Evolutionary conservation across 2,797 vertebrate species (phyloP), one percentile per base, ranked within the genome.

Genomic region (Poeciliopsis paucimaculata): DNA sequence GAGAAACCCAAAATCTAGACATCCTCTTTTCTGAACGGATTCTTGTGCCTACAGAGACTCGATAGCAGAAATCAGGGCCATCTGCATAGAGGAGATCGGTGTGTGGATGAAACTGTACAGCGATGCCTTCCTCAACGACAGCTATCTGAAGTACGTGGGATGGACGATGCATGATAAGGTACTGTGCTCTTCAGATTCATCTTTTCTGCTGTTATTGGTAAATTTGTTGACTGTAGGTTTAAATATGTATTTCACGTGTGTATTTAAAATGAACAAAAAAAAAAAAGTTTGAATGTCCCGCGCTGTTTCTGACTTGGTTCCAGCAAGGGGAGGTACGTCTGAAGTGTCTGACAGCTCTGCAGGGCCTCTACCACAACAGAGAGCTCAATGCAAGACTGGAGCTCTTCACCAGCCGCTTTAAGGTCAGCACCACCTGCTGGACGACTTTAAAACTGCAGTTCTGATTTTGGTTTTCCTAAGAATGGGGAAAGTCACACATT

Each of bases 31-130:
- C 68, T 46, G 39, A 73, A 73, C 34, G 7, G 20, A 16, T n/a
- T 39, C 13, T 39, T 20, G 7, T 62, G 1, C 4, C 3, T 82
- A 86, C 92, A 99, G 98, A 77, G 98, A 99, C 94, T 97, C 98
- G 66, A 99, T 99, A 95, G 97, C 98, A 92, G 98, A 99, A 95
- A 99, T 99, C 86, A 95, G 98, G 94, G 98, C 98, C 66, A 98
- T 99, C 91, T 98, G 98, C 93, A 98, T 99, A 93, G 98, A 99
- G 93, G 98, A 99, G 94, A 99, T 99, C 76, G 98, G 98, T 26
- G 97, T 99, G 80, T 99, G 98, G 98, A 99, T 99, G 98, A 99
- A 99, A 94, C 97, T 98, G 92, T 99, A 99, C 91, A 99, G 98
- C 55, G 98, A 99, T 11, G 98, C 98, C 91, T 99, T 99, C 95